A percentile compares a stretch with the other conserved stretches of the same genome.
These are phyloP conservation scores for Monodelphis domestica DNA, from an alignment of 2,797 vertebrate genomes.

Conservation along the genomic window DNA sequence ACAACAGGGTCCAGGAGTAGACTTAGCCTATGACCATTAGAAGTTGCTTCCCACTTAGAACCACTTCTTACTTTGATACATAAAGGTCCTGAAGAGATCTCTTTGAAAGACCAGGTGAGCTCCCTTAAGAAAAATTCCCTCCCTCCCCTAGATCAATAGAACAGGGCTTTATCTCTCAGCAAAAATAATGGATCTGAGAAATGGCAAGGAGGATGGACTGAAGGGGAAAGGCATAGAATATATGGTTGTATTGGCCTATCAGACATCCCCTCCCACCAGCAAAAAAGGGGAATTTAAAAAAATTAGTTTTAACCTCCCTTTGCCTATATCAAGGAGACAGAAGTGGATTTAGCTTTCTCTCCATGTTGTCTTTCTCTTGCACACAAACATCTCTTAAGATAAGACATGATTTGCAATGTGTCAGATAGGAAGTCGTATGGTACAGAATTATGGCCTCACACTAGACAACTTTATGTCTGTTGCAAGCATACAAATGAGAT, in stretches of 20 bases:
- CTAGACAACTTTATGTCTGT: not conserved
- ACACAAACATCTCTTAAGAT: conserved; percentile 9
- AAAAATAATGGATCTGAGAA: not conserved
- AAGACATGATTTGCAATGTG: not conserved
- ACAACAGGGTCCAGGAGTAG: too few relatives aligned
- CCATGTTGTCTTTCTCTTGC: not conserved
- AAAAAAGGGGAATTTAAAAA: not conserved
- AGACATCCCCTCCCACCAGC: accelerated
- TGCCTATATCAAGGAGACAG: not conserved
- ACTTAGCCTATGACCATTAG: not conserved
- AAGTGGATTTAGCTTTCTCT: not conserved
- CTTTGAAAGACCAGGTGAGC: not conserved
- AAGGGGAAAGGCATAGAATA: not conserved
- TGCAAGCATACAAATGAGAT: not conserved
- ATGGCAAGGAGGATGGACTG: not conserved
- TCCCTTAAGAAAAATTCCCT: not conserved
- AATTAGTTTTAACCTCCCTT: not conserved
- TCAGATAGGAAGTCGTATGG: conserved; percentile 32
- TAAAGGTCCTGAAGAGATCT: not conserved
- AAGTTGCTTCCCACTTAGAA: not conserved
- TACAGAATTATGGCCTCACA: conserved; percentile 8
- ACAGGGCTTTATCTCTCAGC: not conserved
- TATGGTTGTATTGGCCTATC: not conserved
- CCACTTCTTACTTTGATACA: not conserved
- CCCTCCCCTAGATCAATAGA: not conserved